These are phyloP conservation scores for Okapia johnstoni DNA, from an alignment of 2,113 vertebrate species.

Conservation along the genomic window DNA sequence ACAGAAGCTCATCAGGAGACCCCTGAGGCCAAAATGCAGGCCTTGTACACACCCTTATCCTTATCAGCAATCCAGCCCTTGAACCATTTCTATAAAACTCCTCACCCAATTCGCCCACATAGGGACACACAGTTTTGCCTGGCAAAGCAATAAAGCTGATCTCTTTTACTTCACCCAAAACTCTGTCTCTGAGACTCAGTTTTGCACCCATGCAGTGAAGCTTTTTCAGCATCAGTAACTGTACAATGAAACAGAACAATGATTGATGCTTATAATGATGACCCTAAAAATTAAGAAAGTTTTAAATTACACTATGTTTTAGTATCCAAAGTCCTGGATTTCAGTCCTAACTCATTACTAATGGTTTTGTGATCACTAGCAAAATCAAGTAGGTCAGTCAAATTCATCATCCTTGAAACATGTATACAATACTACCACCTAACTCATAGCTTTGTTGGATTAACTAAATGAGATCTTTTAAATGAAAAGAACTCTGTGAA, in stretches of 20 bases:
- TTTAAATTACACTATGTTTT: background rate
- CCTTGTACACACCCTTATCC: background rate
- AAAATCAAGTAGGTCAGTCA: slow-evolving; percentile 33
- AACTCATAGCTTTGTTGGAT: slow-evolving; percentile 42
- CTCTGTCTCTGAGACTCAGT: background rate
- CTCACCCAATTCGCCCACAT: background rate
- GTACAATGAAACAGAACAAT: background rate
- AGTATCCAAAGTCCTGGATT: background rate
- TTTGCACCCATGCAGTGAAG: background rate
- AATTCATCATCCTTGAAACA: slow-evolving; percentile 34
- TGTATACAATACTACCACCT: background rate
- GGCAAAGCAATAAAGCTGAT: background rate
- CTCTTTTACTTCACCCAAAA: background rate
- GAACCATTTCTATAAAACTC: background rate
- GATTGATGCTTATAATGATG: background rate
- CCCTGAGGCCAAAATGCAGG: background rate
- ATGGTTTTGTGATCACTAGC: background rate
- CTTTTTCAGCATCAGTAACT: background rate
- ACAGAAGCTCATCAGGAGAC: background rate
- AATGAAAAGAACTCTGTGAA: slow-evolving; percentile 33
- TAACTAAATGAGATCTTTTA: slow-evolving; percentile 51
- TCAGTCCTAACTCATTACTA: background rate
- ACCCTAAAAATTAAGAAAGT: background rate
- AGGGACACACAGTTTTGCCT: background rate
- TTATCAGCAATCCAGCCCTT: background rate